Base-by-base conservation (phyloP, 2,113 vertebrate genomes). In the Engystomops pustulosus region DNA sequence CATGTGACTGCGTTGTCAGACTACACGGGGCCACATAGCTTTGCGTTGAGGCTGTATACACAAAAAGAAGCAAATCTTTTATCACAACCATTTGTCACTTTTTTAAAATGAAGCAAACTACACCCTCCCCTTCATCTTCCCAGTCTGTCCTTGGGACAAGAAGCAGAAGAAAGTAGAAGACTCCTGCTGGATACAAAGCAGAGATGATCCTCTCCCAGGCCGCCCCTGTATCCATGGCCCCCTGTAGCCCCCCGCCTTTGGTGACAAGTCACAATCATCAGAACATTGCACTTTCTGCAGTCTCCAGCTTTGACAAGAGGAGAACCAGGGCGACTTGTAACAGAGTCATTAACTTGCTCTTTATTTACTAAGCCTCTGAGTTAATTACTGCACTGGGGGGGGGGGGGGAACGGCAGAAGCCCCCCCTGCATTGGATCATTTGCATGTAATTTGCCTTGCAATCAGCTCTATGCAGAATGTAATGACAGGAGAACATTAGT, bases 361-460 rank as follows among this genome's bases (percentile, higher is more conserved):
- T 71, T 60, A 79, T 74, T 76, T 53, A 65, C 76, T 62, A 83
- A 76, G 79, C 58, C 67, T 77, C n/a, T 20, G 49, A 81, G 65
- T 86, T 79, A 55, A 65, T 62, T 62, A 81, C 84, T 76, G 74
- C 62, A 41, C 32, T 77, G 67, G 25, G 68, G 38, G 81, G 69
- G 80, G 67, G 30, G 47, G 32, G 14, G 1, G 6, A 77, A 69
- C 62, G 78, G 74, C 71, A 78, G 27, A 69, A 78, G 62, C 74
- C 82, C 38, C 82, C 70, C 82, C 82, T 78, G 82, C 14, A 69
- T 55, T 68, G 58, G 69, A 69, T 69, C 44, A 84, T 84, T 84
- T 84, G 74, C 82, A 84, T 84, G 82, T 62, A 68, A 78, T 84
- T 84, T 78, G 62, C 74, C 44, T 58, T 51, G 71, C 71, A 83